Evolutionary conservation across 2,888 invertebrate genomes (phyloP).

Genomic region (Podabrus alpinus): DNA sequence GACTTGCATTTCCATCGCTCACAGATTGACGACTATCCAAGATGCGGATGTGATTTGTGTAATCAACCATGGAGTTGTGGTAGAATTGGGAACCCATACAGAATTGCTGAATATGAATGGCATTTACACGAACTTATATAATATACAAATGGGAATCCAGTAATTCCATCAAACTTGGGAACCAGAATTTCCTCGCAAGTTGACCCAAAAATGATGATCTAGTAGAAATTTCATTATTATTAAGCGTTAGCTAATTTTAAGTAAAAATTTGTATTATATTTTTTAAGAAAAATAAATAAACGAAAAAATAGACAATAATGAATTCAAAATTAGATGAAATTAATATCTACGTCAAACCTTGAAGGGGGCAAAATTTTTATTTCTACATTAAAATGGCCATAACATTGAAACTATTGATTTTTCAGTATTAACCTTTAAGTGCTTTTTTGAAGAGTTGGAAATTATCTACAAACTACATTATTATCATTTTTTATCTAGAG

Average conservation of each 20-base stretch:
- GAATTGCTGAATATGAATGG: constrained; percentile 68
- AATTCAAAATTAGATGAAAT: no score
- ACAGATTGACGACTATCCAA: constrained; percentile 81
- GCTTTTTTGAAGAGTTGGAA: no score
- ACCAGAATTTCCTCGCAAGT: not conserved
- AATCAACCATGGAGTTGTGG: constrained; percentile 69
- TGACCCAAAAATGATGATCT: not conserved
- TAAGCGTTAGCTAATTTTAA: not conserved
- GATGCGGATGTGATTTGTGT: constrained; percentile 81
- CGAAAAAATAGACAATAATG: not conserved
- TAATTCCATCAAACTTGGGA: not conserved
- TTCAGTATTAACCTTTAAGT: no score
- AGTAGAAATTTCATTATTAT: not conserved
- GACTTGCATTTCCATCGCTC: constrained; percentile 87
- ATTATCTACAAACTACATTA: no score
- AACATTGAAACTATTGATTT: no score
- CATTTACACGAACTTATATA: constrained; percentile 63
- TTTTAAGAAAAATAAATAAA: not conserved
- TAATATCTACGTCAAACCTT: no score
- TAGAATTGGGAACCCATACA: constrained; percentile 72
- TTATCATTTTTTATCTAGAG: no score
- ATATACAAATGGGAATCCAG: constrained; percentile 46
- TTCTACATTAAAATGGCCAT: no score
- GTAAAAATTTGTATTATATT: not conserved
- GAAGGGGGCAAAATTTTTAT: no score